phyloP scores from a whole-genome alignment of 1,140 invertebrate species.

The Drosophila triauraria region DNA sequence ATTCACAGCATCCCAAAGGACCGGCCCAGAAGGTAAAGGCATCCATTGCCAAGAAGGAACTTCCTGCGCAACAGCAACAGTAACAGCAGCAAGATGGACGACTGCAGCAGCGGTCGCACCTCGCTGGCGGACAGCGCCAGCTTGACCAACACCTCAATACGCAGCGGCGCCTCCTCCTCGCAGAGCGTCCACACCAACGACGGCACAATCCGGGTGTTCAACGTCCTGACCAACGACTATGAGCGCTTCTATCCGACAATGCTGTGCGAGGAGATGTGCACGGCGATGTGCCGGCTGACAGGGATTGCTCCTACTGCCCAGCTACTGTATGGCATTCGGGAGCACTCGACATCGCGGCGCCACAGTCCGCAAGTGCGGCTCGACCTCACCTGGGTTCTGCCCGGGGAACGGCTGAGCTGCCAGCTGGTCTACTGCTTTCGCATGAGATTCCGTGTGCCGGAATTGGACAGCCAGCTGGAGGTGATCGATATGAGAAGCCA shows the following conservation, averaged over 20 bases:
- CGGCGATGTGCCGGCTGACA: conserved; percentile 89
- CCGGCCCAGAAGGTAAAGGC: no score
- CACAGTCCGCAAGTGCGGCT: background rate
- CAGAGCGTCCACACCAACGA: conserved; percentile 55
- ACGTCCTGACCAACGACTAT: conserved; percentile 18
- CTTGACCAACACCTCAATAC: conserved; percentile 56
- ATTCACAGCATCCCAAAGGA: background rate
- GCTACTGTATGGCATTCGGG: conserved; percentile 90
- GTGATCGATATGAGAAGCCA: conserved; percentile 90
- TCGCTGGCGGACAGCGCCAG: conserved; percentile 66
- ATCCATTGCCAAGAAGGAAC: background rate
- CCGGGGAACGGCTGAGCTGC: conserved; percentile 86
- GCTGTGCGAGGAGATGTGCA: conserved; percentile 89
- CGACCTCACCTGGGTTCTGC: conserved; percentile 86
- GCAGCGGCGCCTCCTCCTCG: conserved; percentile 58
- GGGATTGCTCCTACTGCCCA: conserved; percentile 91
- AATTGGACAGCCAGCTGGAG: conserved; percentile 87
- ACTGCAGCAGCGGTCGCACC: conserved; percentile 66
- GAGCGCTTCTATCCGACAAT: conserved; percentile 29
- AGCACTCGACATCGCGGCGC: conserved; percentile 33
- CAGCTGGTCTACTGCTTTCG: conserved; percentile 89
- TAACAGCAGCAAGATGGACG: conserved; percentile 45
- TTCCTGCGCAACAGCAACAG: background rate
- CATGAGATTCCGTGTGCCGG: conserved; percentile 90
- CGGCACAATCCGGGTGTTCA: conserved; percentile 50